phyloP scores from a whole-genome alignment of 2,113 vertebrate species.

The Geothlypis trichas region DNA sequence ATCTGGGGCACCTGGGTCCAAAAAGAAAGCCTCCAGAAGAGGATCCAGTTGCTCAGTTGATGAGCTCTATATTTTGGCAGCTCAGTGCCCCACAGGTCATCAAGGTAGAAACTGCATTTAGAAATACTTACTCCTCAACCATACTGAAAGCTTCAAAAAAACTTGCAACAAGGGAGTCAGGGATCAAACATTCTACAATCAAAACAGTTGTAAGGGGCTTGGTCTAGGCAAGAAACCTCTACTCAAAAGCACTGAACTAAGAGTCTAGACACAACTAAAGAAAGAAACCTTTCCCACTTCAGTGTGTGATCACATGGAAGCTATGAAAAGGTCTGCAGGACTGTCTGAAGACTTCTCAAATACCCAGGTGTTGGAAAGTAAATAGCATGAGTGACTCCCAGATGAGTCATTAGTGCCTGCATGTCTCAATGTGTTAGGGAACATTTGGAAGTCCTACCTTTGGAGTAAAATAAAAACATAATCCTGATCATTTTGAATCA shows the following conservation, averaged over 20 bases:
- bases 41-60: neutral
- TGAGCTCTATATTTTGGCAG: neutral
- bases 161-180: neutral
- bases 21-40: neutral
- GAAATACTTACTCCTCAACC: neutral
- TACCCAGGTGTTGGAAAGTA: slow-evolving; percentile 25
- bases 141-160: neutral
- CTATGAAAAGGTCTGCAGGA: neutral
- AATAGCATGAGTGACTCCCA: slow-evolving; percentile 7
- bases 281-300: slow-evolving; percentile 7
- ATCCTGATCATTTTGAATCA: neutral
- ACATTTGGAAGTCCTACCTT: neutral
- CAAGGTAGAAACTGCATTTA: neutral
- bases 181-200: neutral
- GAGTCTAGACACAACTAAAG: slow-evolving; percentile 29
- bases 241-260: neutral
- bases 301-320: neutral
- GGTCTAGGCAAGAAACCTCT: neutral
- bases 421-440: neutral
- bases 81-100: neutral
- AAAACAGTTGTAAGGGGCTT: neutral
- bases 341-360: slow-evolving; percentile 21
- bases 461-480: neutral
- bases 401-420: slow-evolving; percentile 28
- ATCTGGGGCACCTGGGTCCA: neutral